phyloP scores from a whole-genome alignment of 2,797 vertebrate species.

The Hoplostethus mediterraneus region DNA sequence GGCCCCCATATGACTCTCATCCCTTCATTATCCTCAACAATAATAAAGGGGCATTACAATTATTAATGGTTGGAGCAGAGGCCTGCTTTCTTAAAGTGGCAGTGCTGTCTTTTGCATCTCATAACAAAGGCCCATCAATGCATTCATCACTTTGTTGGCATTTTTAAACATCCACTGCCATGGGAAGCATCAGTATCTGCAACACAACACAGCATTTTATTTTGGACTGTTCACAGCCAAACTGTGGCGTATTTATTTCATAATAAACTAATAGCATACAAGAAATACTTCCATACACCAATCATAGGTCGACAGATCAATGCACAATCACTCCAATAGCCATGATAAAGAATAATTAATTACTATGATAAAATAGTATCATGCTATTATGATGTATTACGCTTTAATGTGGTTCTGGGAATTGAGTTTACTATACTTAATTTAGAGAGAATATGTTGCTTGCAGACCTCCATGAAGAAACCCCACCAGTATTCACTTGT shows the following conservation, averaged over 20 bases:
- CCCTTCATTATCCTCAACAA: slow-evolving; percentile 88
- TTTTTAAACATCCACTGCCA: slow-evolving; percentile 34
- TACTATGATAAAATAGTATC: too few relatives aligned
- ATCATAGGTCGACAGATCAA: neutral
- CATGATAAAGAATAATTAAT: too few relatives aligned
- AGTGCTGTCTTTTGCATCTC: slow-evolving; percentile 44
- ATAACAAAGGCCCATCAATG: slow-evolving; percentile 45
- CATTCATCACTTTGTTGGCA: slow-evolving; percentile 9
- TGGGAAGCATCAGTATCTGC: slow-evolving; percentile 37
- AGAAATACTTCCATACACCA: too few relatives aligned
- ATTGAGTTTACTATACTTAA: too few relatives aligned
- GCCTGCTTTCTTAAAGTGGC: slow-evolving; percentile 84
- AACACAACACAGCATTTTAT: neutral
- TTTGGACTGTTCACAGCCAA: neutral
- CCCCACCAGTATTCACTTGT: too few relatives aligned
- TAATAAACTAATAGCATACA: neutral
- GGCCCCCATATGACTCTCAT: slow-evolving; percentile 81
- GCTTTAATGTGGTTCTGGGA: too few relatives aligned
- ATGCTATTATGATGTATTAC: too few relatives aligned
- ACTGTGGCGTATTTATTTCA: neutral
- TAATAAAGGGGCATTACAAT: slow-evolving; percentile 89
- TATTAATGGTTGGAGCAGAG: slow-evolving; percentile 88
- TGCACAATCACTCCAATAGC: too few relatives aligned
- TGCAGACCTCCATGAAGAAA: too few relatives aligned
- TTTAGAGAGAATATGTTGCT: too few relatives aligned